Evolutionary conservation across 2,888 invertebrate species (phyloP).

Genomic region (Cheilosia soror): DNA sequence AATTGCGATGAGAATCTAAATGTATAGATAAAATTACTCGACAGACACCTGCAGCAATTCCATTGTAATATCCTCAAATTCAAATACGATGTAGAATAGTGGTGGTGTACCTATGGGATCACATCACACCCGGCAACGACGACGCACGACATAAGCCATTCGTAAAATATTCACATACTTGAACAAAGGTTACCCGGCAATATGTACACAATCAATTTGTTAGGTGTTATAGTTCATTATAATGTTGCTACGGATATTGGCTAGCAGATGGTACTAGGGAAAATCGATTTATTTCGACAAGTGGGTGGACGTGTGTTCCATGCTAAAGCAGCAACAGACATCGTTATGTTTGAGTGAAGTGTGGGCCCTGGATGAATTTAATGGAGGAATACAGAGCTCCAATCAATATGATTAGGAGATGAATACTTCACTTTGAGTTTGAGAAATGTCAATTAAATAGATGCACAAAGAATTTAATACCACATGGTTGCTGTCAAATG

Average conservation of each 20-base stretch:
- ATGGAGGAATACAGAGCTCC: neutral
- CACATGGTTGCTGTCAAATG: neutral
- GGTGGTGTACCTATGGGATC: conserved; percentile 14
- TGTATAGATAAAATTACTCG: conserved; percentile 21
- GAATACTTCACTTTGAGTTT: too few species aligned
- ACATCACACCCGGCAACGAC: neutral
- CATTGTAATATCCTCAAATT: conserved; percentile 39
- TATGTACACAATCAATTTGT: conserved; percentile 45
- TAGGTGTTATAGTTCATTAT: conserved; percentile 37
- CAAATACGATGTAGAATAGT: conserved; percentile 20
- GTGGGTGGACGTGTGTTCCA: neutral
- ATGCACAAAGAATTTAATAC: neutral
- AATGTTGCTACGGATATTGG: neutral
- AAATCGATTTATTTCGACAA: conserved; percentile 12
- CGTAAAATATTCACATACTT: conserved; percentile 36
- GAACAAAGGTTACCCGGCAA: conserved; percentile 11
- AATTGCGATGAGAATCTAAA: neutral
- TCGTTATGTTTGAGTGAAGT: neutral
- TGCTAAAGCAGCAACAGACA: neutral
- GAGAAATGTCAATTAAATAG: too few species aligned
- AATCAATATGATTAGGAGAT: too few species aligned
- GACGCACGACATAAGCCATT: conserved; percentile 1
- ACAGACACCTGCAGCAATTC: conserved; percentile 23
- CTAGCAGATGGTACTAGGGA: neutral
- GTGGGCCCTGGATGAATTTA: neutral